Conservation (phyloP, 37 sponge, comb jelly and placozoan genomes). For the Tethya wilhelma region DNA sequence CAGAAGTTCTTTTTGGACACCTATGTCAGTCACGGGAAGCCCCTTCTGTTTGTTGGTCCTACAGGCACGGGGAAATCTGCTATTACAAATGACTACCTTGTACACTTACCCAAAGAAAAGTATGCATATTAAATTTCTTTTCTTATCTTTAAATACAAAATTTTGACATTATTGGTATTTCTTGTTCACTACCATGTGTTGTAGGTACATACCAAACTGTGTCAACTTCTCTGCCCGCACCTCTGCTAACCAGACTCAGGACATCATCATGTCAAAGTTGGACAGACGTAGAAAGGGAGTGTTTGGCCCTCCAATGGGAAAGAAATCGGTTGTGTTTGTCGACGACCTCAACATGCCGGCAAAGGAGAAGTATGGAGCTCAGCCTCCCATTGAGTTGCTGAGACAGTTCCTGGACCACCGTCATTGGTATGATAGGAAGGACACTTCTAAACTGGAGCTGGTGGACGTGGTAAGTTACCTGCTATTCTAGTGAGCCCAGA, state of each 20-base stretch:
- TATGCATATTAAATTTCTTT: neutral
- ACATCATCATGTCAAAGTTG: conserved; percentile 94
- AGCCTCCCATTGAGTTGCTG: conserved; percentile 97
- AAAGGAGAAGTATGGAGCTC: conserved; percentile 98
- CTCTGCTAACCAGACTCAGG: conserved; percentile 95
- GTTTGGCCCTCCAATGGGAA: conserved; percentile 95
- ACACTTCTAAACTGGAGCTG: conserved; percentile 87
- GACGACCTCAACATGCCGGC: conserved; percentile 99
- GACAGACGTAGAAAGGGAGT: conserved; percentile 95
- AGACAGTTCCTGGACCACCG: conserved; percentile 94
- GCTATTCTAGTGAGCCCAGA: no score
- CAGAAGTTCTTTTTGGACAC: conserved; percentile 89
- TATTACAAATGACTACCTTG: conserved; percentile 93
- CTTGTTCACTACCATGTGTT: neutral
- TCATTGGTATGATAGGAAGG: conserved; percentile 97
- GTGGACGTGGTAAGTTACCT: conserved; percentile 81
- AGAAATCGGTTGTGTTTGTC: conserved; percentile 92
- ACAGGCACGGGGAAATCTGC: conserved; percentile 99
- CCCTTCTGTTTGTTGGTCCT: conserved; percentile 93
- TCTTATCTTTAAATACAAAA: neutral
- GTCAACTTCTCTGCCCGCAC: conserved; percentile 98
- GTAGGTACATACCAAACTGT: conserved; percentile 93
- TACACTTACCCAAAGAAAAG: conserved; percentile 87
- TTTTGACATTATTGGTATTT: neutral
- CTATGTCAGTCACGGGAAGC: conserved; percentile 75